Base-by-base conservation (phyloP, 1,140 invertebrate genomes). In the Trissolcus basalis region DNA sequence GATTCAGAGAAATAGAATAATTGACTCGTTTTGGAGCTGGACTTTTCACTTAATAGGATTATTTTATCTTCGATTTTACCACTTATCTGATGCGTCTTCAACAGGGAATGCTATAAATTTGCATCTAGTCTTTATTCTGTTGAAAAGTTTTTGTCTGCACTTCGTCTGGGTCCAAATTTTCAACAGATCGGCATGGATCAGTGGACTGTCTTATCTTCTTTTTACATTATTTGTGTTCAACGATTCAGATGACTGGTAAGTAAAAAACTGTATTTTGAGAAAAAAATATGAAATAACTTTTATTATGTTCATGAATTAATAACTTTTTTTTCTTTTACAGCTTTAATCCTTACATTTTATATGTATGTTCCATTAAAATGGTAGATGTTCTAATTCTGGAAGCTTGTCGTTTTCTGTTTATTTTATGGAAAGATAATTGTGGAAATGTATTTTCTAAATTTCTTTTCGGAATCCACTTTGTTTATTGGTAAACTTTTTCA, bases 151-250 rank as follows among this genome's bases (percentile, higher is more conserved):
- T 51, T 44, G 61, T 16, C 27, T 77, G 11, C 67, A 77, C 35
- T 77, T 59, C 54, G 68, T 45, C 0, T 67, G 55, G 45, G 35
- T 77, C 12, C 65, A 70, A 50, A 64, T 83, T 44, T 79, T 84
- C 7, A 77, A 49, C 35, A 65, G 80, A 27, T 45, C 70, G 33
- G 49, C 59, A 47, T 85, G 84, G 83, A 60, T 74, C 12, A 81
- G 77, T 36, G 83, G 82, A 63, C 83, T 76, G 19, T 56, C 75
- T 12, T 80, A 80, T 39, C 72, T 85, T 36, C 48, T 86, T 11
- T 86, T 86, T 32, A 80, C 80, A 0, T 76, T 81, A 0, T 83
- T 82, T 12, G 53, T 84, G 44, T 79, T 84, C 60, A 82, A 72
- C 36, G 56, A 75, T 7, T 73, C 80, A 16, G 49, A 76, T 27